Evolutionary conservation across 2,113 vertebrate species (phyloP), one percentile per base, ranked within the genome.

Genomic region (Melanerpes aurifrons): DNA sequence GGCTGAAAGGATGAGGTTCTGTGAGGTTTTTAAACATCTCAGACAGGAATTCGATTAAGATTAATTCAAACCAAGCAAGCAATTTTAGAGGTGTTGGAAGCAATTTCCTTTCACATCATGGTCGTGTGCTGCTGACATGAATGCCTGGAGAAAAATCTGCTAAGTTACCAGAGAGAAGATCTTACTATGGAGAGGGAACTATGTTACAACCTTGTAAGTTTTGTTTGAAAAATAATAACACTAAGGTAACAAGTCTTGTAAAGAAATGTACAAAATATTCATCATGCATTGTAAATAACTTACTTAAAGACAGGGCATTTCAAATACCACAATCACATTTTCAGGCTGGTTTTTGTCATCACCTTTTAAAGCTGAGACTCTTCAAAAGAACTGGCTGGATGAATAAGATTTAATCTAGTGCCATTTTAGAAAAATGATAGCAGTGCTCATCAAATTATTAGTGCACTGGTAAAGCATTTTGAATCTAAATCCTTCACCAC

Each of bases 1-100:
- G 83, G 78, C 93, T 96, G 92, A 92, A 96, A 97, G 90, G 53
- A 97, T 89, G 95, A 87, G 97, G 94, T 97, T 97, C 96, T 97
- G 89, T 94, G 93, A 92, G 81, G 88, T 95, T 96, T 97, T 97
- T 96, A 98, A 98, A 96, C 87, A 94, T 92, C 95, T 95, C 40
- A 90, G 97, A 97, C 96, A 97, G 95, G 96, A 97, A 97, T 98
- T 98, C 95, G 93, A 98, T 98, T 97, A 97, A 97, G 96, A 97
- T 98, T 96, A 97, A 98, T 97, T 98, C 94, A 97, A 97, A 95
- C 92, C 96, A 97, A 96, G 93, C 97, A 92, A 96, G 95, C 89
- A 97, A 96, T 97, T 97, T 98, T 97, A 87, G 77, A 94, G 81
- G 82, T 75, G 25, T 97, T 97, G 92, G 93, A 97, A 97, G 95